These are phyloP conservation scores for Coenonympha glycerion DNA, from an alignment of 2,888 invertebrate genomes.

Conservation along the genomic window DNA sequence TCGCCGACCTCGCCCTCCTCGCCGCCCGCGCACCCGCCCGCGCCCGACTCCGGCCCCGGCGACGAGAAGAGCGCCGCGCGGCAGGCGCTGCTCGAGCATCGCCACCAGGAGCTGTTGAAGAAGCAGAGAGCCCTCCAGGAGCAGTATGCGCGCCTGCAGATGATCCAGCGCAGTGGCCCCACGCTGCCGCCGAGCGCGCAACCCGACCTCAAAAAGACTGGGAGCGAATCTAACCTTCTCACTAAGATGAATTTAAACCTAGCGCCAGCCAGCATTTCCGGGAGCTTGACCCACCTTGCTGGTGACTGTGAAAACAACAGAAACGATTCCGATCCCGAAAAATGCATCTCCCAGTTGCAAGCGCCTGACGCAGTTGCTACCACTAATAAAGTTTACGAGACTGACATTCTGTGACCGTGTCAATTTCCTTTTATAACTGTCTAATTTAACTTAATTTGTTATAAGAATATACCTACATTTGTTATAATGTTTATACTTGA, in stretches of 20 bases:
- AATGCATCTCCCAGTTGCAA: conserved; percentile 28
- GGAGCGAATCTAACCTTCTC: conserved; percentile 90
- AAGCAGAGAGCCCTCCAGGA: conserved; percentile 93
- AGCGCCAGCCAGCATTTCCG: conserved; percentile 59
- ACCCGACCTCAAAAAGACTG: conserved; percentile 87
- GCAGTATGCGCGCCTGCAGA: conserved; percentile 91
- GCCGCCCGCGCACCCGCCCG: conserved; percentile 79
- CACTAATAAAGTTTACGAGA: conserved; percentile 91
- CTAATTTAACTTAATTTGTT: conserved; percentile 31
- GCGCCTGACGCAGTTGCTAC: conserved; percentile 64
- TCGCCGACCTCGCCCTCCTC: conserved; percentile 86
- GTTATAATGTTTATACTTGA: conserved; percentile 8
- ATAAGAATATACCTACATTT: conserved; percentile 9
- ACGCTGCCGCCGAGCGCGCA: conserved; percentile 78
- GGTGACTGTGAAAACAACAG: conserved; percentile 35
- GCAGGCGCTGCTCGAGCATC: conserved; percentile 86
- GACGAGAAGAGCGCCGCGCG: conserved; percentile 57
- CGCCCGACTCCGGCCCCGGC: conserved; percentile 58
- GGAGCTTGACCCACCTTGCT: conserved; percentile 63
- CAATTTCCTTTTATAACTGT: conserved; percentile 46
- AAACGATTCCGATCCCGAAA: conserved; percentile 24
- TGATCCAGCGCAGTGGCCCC: conserved; percentile 86
- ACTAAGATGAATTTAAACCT: conserved; percentile 87
- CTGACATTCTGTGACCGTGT: conserved; percentile 90
- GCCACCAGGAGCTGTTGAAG: conserved; percentile 90